Evolutionary conservation across 2,888 invertebrate species (phyloP).

Genomic region (Brachyopa scutellaris): DNA sequence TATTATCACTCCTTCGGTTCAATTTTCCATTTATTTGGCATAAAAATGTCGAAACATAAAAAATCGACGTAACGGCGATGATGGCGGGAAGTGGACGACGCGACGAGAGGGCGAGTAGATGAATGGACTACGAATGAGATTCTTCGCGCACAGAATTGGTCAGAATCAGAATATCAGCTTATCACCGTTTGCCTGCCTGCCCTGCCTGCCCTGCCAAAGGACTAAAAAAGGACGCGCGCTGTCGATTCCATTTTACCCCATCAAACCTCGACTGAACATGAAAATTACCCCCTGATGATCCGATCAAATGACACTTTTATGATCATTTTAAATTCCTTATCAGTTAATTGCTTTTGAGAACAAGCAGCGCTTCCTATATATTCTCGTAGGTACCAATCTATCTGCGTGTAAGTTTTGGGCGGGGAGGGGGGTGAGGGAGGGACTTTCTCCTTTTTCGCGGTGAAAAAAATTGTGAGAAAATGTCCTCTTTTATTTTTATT

Average conservation of each 20-base stretch:
- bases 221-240: not conserved
- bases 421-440: not conserved
- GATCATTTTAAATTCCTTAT: slow-evolving; percentile 71
- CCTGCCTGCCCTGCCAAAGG: not conserved
- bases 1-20: slow-evolving; percentile 2
- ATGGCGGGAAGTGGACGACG: not conserved
- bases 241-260: slow-evolving; percentile 4
- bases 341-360: slow-evolving; percentile 69
- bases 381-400: not conserved
- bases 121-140: not conserved
- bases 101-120: not conserved
- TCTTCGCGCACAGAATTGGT: slow-evolving; percentile 1
- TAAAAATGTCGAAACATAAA: slow-evolving; percentile 40
- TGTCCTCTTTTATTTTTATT: slow-evolving; percentile 45
- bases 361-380: not conserved
- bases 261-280: slow-evolving; percentile 51
- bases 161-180: slow-evolving; percentile 13
- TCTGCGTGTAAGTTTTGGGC: not conserved
- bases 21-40: slow-evolving; percentile 35
- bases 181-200: not conserved
- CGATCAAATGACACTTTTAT: slow-evolving; percentile 72
- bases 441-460: not conserved
- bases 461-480: slow-evolving; percentile 17
- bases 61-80: slow-evolving; percentile 5
- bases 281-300: slow-evolving; percentile 57